These are phyloP conservation scores for Rhegmatorhina hoffmannsi DNA, from an alignment of 2,113 vertebrate species.

Conservation along the genomic window DNA sequence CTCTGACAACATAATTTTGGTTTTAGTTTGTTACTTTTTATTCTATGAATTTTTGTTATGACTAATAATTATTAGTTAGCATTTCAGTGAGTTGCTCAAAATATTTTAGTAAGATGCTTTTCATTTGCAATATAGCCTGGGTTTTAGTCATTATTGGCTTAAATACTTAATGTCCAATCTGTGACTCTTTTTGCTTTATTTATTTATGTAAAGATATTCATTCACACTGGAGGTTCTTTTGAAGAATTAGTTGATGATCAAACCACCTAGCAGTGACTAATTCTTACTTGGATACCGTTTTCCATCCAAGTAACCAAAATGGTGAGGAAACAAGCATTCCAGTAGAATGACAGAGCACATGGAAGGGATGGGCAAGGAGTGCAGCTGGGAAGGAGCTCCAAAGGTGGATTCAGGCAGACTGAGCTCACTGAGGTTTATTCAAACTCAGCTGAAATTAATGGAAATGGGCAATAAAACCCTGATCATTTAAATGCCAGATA, in stretches of 20 bases:
- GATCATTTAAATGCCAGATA: constrained; percentile 19
- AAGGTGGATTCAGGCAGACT: not conserved
- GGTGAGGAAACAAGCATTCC: not conserved
- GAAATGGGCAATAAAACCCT: not conserved
- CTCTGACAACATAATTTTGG: not conserved
- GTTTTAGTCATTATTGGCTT: not conserved
- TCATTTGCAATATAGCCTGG: not conserved
- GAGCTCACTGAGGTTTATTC: not conserved
- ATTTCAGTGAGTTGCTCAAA: not conserved
- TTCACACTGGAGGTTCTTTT: not conserved
- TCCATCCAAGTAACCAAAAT: not conserved
- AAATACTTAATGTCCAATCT: not conserved
- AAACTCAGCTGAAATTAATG: not conserved
- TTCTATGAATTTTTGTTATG: not conserved
- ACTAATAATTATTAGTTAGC: not conserved
- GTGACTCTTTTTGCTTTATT: not conserved
- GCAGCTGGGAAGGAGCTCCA: not conserved
- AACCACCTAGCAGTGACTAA: not conserved
- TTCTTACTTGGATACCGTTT: not conserved
- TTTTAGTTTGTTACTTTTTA: not conserved
- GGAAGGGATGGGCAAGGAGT: not conserved
- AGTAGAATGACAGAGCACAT: not conserved
- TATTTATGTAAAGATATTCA: not conserved
- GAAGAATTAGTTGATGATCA: not conserved
- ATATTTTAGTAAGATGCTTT: not conserved